These are phyloP conservation scores for Hippocampus kuda DNA, from an alignment of 2,797 vertebrate genomes.

Conservation along the genomic window DNA sequence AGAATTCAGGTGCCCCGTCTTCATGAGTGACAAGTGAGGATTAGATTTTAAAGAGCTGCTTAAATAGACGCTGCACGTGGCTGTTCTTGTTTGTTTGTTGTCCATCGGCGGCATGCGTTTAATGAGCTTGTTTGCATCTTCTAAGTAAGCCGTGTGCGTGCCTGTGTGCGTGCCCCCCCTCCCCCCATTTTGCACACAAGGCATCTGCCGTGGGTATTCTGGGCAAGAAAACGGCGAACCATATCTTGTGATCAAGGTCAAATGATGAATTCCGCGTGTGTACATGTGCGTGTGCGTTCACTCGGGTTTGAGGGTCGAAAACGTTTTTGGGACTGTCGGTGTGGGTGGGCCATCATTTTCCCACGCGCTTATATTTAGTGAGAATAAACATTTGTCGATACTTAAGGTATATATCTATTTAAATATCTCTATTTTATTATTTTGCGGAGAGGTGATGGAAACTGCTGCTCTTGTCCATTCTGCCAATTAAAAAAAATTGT, in stretches of 20 bases:
- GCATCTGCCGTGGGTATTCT: background rate
- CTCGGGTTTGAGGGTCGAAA: too few species aligned
- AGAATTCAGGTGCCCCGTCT: too few species aligned
- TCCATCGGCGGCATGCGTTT: background rate
- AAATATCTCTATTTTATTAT: too few species aligned
- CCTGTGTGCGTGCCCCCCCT: too few species aligned
- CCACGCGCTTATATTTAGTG: background rate
- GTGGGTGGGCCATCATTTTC: background rate
- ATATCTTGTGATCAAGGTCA: background rate
- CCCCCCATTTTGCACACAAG: background rate
- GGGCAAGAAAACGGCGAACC: background rate
- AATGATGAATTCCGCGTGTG: background rate
- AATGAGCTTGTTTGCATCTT: background rate
- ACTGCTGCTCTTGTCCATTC: too few species aligned
- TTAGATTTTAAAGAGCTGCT: too few species aligned
- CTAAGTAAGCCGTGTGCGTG: background rate
- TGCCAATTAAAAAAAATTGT: too few species aligned
- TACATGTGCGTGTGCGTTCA: background rate
- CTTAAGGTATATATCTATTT: background rate
- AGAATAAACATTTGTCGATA: background rate
- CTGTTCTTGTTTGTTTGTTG: background rate
- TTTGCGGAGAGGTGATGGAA: too few species aligned
- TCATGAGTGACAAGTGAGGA: too few species aligned
- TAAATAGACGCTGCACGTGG: background rate
- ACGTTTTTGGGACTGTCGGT: background rate